Conservation (phyloP, 2,888 invertebrate species). For the Spilarctia lutea region DNA sequence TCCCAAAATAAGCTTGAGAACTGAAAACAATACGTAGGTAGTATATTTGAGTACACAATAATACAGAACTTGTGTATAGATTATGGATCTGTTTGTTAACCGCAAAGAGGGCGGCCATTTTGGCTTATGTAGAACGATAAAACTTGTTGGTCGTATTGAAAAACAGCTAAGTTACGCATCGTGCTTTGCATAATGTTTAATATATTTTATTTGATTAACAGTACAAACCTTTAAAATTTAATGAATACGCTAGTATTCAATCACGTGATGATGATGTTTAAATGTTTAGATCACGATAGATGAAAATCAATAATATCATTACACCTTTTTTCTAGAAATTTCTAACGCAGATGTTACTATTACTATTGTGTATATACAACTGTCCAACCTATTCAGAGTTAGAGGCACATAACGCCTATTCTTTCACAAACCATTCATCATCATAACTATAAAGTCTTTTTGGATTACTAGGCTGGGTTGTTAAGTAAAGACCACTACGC, state of each 20-base stretch:
- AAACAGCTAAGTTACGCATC: constrained; percentile 2
- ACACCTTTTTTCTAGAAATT: neutral
- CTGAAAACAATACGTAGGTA: constrained; percentile 43
- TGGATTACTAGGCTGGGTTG: neutral
- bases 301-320: too few relatives aligned
- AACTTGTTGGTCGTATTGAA: constrained; percentile 6
- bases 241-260: neutral
- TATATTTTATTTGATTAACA: neutral
- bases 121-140: constrained; percentile 8
- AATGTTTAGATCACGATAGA: neutral
- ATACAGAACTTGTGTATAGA: constrained; percentile 38
- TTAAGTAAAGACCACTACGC: neutral
- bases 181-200: neutral
- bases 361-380: neutral
- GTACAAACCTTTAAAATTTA: neutral
- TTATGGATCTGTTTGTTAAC: constrained; percentile 40
- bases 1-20: constrained; percentile 32
- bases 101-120: constrained; percentile 15
- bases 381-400: neutral
- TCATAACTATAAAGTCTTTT: too few relatives aligned
- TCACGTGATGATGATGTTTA: too few relatives aligned
- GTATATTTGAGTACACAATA: constrained; percentile 43
- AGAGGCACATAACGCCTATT: too few relatives aligned
- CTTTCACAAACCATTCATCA: too few relatives aligned
- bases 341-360: neutral